Evolutionary conservation across 2,113 vertebrate genomes (phyloP), one percentile per base, ranked within the genome.

Genomic region (Dolichotis patagonum): DNA sequence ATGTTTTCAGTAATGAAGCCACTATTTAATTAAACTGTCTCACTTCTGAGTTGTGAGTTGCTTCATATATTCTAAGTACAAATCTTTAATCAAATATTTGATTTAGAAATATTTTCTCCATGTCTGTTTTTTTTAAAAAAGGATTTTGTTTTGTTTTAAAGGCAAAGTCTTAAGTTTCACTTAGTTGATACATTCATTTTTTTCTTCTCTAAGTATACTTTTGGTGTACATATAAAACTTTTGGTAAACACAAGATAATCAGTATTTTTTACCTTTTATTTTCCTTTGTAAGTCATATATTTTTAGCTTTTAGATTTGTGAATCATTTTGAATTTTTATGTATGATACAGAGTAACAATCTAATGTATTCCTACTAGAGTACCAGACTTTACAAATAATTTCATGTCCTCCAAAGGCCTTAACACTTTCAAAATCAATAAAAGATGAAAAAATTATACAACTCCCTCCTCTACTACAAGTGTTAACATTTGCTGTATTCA

Each of bases 21-120:
- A 58, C 38, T 82, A 38, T 71, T 38, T 38, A 75, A 75, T 43
- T 75, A 26, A 75, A 41, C 22, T 75, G 43, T 75, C 20, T 84
- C 35, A 13, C 30, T 78, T 49, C 26, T 41, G 14, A 67, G 19
- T 81, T 85, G 5, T 20, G 49, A 89, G 52, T 17, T 90, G 16
- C 24, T 91, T 83, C 71, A 35, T 80, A n/a, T 77, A 78, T 49
- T 86, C 20, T 96, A 52, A 7, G 32, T 26, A 56, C 2, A 56
- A 94, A 10, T 78, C 28, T 16, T 65, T 63, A 85, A 28, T 19
- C 26, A 90, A 63, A 62, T 56, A 69, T 10, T 6, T 0, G 32
- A 77, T 82, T 77, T 91, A 38, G 30, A 95, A 96, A 82, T 62
- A 63, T 75, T 77, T 90, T 73, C 73, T 77, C 28, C 43, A 58